Evolutionary conservation across 2,113 vertebrate species (phyloP).

Genomic region (Azemiops feae): DNA sequence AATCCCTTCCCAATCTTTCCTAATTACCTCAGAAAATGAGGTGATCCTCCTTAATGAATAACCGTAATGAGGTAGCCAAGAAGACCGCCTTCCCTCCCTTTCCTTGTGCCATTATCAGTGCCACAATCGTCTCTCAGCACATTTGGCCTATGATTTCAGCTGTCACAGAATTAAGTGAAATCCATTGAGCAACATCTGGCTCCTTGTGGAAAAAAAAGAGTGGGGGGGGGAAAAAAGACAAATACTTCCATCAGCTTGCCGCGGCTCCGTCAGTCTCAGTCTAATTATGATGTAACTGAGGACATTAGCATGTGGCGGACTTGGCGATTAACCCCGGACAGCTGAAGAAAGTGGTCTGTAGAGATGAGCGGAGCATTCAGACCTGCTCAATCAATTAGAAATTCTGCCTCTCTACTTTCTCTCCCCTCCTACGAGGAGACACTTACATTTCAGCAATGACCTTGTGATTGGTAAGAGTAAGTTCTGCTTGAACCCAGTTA

Average conservation of each 20-base stretch:
- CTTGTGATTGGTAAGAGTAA: conserved; percentile 82
- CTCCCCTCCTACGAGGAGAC: conserved; percentile 61
- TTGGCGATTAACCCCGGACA: conserved; percentile 89
- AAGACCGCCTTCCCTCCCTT: conserved; percentile 44
- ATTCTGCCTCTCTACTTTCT: not conserved
- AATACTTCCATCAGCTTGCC: conserved; percentile 73
- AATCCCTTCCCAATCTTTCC: conserved; percentile 23
- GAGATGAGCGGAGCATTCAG: conserved; percentile 81
- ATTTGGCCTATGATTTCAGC: conserved; percentile 75
- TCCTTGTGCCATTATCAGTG: conserved; percentile 62
- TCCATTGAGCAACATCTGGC: conserved; percentile 82
- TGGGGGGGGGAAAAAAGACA: conserved; percentile 7
- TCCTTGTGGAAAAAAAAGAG: conserved; percentile 56
- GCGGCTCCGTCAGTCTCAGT: conserved; percentile 73
- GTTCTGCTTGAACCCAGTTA: conserved; percentile 85
- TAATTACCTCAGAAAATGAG: conserved; percentile 38
- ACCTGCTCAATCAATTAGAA: conserved; percentile 82
- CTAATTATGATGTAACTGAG: conserved; percentile 90
- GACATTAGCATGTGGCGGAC: conserved; percentile 82
- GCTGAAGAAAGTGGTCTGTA: conserved; percentile 79
- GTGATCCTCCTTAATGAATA: conserved; percentile 44
- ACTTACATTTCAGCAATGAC: conserved; percentile 81
- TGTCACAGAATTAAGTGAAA: conserved; percentile 84
- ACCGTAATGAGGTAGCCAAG: conserved; percentile 45
- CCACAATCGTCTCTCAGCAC: conserved; percentile 72